Conservation (phyloP, 2,797 vertebrate genomes). For the Microctenopoma lineatum region DNA sequence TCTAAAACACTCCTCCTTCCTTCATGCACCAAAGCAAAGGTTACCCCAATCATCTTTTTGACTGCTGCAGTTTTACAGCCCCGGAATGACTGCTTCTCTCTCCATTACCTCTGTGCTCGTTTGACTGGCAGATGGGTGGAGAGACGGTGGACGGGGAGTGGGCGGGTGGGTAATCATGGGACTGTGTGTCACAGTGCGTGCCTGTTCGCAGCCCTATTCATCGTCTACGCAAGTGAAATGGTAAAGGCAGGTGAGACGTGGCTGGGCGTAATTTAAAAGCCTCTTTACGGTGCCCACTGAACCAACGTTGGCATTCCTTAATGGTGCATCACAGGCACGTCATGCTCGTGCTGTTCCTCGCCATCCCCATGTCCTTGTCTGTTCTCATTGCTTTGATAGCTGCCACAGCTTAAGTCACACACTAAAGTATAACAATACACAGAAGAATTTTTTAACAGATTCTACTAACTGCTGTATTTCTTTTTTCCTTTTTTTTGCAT, state of each 20-base stretch:
- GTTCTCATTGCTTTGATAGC: slow-evolving; percentile 50
- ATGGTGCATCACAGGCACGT: slow-evolving; percentile 70
- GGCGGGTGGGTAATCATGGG: slow-evolving; percentile 68
- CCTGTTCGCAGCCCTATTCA: slow-evolving; percentile 52
- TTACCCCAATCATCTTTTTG: slow-evolving; percentile 70
- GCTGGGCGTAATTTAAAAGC: slow-evolving; percentile 70
- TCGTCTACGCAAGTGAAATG: slow-evolving; percentile 67
- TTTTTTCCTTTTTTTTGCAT: slow-evolving; percentile 27
- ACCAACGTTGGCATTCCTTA: slow-evolving; percentile 73
- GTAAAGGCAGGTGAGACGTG: slow-evolving; percentile 65
- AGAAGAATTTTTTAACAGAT: slow-evolving; percentile 27
- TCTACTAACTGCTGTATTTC: slow-evolving; percentile 18
- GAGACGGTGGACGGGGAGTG: slow-evolving; percentile 57
- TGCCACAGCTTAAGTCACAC: slow-evolving; percentile 26
- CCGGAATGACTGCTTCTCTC: slow-evolving; percentile 72
- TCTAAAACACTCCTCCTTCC: slow-evolving; percentile 67
- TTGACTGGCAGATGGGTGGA: slow-evolving; percentile 77
- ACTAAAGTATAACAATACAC: slow-evolving; percentile 15
- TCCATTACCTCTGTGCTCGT: slow-evolving; percentile 78
- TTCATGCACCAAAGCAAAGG: slow-evolving; percentile 74
- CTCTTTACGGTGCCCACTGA: slow-evolving; percentile 68
- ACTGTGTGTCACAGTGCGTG: slow-evolving; percentile 61
- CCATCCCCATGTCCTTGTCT: slow-evolving; percentile 45
- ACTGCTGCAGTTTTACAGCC: slow-evolving; percentile 70
- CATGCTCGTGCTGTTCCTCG: slow-evolving; percentile 33